Percentiles rank a stretch among this genome's conserved stretches.
phyloP scores from a whole-genome alignment of 2,888 invertebrate genomes.

The Lamproptera curius region DNA sequence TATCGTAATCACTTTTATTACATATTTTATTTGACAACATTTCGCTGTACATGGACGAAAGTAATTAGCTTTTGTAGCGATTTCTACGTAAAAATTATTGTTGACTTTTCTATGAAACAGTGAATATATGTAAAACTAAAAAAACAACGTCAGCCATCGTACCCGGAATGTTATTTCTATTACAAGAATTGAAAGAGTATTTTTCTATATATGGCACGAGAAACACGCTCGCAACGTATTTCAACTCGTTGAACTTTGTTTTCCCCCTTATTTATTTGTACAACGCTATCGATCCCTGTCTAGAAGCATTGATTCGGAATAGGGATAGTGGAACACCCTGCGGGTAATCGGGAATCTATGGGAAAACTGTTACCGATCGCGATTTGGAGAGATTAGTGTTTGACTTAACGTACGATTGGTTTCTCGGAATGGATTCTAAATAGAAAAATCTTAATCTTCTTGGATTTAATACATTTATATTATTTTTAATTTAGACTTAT shows the following conservation, averaged over 20 bases:
- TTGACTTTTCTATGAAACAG: too few relatives aligned
- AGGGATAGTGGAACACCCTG: constrained; percentile 11
- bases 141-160: too few relatives aligned
- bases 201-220: background rate
- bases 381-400: constrained; percentile 20
- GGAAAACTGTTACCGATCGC: constrained; percentile 19
- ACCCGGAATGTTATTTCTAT: too few relatives aligned
- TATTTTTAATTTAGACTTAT: too few relatives aligned
- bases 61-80: too few relatives aligned
- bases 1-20: constrained; percentile 15
- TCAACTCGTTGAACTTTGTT: constrained; percentile 9
- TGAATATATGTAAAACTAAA: too few relatives aligned
- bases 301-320: constrained; percentile 15
- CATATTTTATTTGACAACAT: constrained; percentile 1
- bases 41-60: too few relatives aligned
- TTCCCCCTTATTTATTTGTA: constrained; percentile 20
- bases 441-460: too few relatives aligned
- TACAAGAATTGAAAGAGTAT: too few relatives aligned
- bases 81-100: too few relatives aligned
- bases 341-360: constrained; percentile 17
- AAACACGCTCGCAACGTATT: background rate
- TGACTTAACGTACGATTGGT: constrained; percentile 8
- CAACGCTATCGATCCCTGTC: constrained; percentile 10
- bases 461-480: too few relatives aligned
- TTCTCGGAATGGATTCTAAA: background rate